Base-by-base conservation (phyloP, 2,888 invertebrate species). In the Nomada hirtipes region DNA sequence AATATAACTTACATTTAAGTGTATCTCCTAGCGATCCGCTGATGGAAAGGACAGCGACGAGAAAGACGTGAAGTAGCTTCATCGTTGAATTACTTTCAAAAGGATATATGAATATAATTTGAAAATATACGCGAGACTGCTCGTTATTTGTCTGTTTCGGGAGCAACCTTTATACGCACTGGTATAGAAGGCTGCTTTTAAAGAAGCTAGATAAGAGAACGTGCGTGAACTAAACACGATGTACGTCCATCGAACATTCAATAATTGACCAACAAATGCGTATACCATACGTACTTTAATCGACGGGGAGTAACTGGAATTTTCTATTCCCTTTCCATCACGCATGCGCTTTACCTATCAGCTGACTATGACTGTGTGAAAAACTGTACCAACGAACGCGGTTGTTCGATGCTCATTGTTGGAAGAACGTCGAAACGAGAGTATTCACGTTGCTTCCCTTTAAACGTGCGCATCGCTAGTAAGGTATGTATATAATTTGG, bases 151-250 rank as follows among this genome's bases (percentile, higher is more conserved):
- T 44, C 82, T 78, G 68, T 82, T 81, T 74, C 75, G 76, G 88
- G 88, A 90, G 91, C 92, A 94, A 96, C 97, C 97, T 97, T 97
- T 97, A 97, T 97, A 97, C 97, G 95, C 97, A 97, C 97, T 97
- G 97, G 97, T 95, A 96, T 95, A 97, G 97, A 97, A 97, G 97
- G 97, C 91, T 96, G 87, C 87, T 26, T 86, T 85, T 86, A 71
- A 63, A 60, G 74, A 71, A 79, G 76, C 65, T 83, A 82, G 23
- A 13, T 84, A 86, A 87, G 80, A 82, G 76, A 83, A 85, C 65
- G 84, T 84, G 75, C 65, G 81, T 75, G 65, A 79, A 87, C 87
- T 88, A 86, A 83, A 80, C 79, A 76, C 84, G 76, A 83, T 65
- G 78, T 63, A 79, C 81, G 75, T 72, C 81, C 87, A 86, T 88